Base-by-base conservation (phyloP, 1,140 invertebrate genomes). In the Sycophila sp. region DNA sequence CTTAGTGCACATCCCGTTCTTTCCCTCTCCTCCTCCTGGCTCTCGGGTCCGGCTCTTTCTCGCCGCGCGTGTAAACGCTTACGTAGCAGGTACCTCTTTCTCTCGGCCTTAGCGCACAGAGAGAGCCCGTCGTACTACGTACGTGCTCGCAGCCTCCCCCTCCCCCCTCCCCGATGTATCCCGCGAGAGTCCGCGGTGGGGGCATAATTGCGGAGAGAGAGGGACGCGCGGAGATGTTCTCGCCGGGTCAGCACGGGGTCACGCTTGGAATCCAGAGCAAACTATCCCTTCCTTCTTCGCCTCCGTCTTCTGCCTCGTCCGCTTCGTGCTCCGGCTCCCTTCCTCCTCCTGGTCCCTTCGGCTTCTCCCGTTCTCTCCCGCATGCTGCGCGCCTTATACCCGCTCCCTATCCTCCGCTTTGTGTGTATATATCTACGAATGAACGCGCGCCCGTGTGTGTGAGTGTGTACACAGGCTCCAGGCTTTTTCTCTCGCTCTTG, bases 241-340 rank as follows among this genome's bases (percentile, higher is more conserved):
- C 81, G 84, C 76, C 81, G 76, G 84, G 83, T 86, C 83, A 85
- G 81, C 80, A 73, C 73, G 77, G 79, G 83, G 84, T 85, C 84
- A 84, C 80, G 81, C 79, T 81, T 85, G 84, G 83, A 85, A 85
- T 86, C 81, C 84, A 85, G 84, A 86, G 84, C 84, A 86, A 85
- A 84, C 81, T 81, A 85, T 84, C 80, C 81, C 82, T 80, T 77
- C 79, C 56, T 58, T 32, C 63, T 70, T 55, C 69, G 60, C 51
- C 49, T 22, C 32, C 6, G 13, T 34, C 19, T 36, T 36, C 13
- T 36, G 10, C 19, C 11, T 2, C 32, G 24, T 60, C 13, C n/a
- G 10, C 24, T 36, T 47, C 60, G 22, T 8, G 19, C 59, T 63
- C 59, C 28, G n/a, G 19, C 59, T 69, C 55, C 26, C 34, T 19